Evolutionary conservation across 64 coral and sea anemone species (phyloP).

Genomic region (Montipora foliosa): DNA sequence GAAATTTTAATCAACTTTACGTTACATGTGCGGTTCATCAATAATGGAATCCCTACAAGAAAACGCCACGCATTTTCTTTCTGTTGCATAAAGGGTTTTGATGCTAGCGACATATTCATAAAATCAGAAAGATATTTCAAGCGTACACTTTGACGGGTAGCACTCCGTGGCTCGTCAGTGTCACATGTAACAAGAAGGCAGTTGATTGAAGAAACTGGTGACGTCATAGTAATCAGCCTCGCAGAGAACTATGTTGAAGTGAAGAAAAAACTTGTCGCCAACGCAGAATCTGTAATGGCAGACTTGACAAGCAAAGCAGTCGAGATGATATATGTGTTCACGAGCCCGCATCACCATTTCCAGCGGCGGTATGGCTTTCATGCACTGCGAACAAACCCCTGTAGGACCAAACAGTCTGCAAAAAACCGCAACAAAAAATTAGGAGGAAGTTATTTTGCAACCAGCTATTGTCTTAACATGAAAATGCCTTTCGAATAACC

Average conservation of each 20-base stretch:
- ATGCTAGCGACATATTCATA: neutral
- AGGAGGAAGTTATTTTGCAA: neutral
- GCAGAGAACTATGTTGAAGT: slow-evolving; percentile 79
- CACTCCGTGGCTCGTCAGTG: neutral
- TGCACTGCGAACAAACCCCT: slow-evolving; percentile 78
- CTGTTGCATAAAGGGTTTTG: neutral
- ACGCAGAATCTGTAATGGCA: slow-evolving; percentile 89
- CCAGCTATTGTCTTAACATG: neutral
- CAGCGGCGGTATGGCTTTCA: slow-evolving; percentile 86
- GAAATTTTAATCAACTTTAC: too few relatives aligned
- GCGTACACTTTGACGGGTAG: too few relatives aligned
- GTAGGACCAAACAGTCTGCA: slow-evolving; percentile 79
- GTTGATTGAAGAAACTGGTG: slow-evolving; percentile 27
- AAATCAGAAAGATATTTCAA: too few relatives aligned
- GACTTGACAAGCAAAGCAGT: slow-evolving; percentile 89
- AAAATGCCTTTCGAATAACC: neutral
- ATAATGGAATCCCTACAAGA: too few relatives aligned
- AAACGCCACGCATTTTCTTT: neutral
- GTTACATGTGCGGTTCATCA: too few relatives aligned
- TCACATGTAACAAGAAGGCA: neutral
- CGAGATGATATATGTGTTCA: slow-evolving; percentile 79
- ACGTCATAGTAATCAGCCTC: slow-evolving; percentile 86
- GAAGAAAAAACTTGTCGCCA: slow-evolving; percentile 87
- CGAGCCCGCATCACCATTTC: slow-evolving; percentile 95
- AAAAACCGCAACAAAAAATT: slow-evolving; percentile 20